These are phyloP conservation scores for Isaurus tuberculatus DNA, from an alignment of 92 coral and sea anemone species.

Conservation along the genomic window DNA sequence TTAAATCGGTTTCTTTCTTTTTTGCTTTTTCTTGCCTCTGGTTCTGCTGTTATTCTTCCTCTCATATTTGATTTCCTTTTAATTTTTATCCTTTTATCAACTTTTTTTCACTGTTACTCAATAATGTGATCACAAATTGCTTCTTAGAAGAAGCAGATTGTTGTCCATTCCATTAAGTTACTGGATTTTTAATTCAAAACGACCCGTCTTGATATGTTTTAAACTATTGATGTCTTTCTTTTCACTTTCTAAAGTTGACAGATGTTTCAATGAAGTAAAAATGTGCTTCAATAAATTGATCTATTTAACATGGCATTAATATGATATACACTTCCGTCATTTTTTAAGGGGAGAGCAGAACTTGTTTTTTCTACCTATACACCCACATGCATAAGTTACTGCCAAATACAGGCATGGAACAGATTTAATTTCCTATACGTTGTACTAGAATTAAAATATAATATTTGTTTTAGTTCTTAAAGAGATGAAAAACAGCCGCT, in stretches of 20 bases:
- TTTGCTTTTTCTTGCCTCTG: too few relatives aligned
- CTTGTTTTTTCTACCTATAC: not conserved
- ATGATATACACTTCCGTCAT: not conserved
- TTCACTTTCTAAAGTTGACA: too few relatives aligned
- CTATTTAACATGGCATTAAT: not conserved
- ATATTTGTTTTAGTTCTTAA: too few relatives aligned
- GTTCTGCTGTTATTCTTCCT: not conserved
- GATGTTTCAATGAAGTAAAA: too few relatives aligned
- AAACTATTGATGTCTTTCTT: too few relatives aligned
- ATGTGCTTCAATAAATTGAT: not conserved
- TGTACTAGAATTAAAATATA: too few relatives aligned
- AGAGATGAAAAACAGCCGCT: too few relatives aligned
- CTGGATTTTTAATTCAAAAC: too few relatives aligned
- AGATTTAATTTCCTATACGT: too few relatives aligned
- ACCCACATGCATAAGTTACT: not conserved
- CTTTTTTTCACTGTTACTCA: not conserved
- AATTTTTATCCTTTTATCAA: not conserved
- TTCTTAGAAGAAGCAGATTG: too few relatives aligned
- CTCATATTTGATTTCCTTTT: not conserved
- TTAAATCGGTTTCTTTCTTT: not conserved
- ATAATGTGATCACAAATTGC: not conserved
- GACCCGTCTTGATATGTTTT: too few relatives aligned
- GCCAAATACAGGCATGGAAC: not conserved
- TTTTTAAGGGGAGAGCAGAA: constrained; percentile 22
- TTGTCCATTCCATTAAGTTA: too few relatives aligned